Conservation (phyloP, 2,888 invertebrate genomes). For the Epirrita christyi region DNA sequence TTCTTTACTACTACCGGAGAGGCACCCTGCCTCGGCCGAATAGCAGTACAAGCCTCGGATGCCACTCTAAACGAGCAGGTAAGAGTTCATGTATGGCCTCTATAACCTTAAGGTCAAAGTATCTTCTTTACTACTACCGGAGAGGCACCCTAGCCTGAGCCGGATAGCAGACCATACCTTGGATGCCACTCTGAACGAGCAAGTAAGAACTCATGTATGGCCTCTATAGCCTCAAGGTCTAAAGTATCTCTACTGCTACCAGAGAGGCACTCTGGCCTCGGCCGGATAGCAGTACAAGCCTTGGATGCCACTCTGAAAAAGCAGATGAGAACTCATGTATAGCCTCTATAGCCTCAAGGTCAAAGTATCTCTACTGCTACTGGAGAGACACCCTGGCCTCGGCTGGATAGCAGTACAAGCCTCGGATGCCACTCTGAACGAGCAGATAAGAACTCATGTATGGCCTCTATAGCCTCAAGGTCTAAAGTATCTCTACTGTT, state of each 20-base stretch:
- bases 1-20: too few species aligned
- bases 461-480: too few species aligned
- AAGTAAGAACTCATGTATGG: conserved; percentile 43
- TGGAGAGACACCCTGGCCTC: conserved; percentile 71
- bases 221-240: too few species aligned
- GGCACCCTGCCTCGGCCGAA: too few species aligned
- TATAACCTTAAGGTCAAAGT: conserved; percentile 91
- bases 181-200: conserved; percentile 56
- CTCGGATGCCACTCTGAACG: conserved; percentile 54
- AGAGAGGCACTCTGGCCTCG: too few species aligned
- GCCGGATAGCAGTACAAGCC: too few species aligned
- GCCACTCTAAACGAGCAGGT: too few species aligned
- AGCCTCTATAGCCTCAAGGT: conserved; percentile 90
- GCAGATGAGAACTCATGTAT: too few species aligned
- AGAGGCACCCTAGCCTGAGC: conserved; percentile 68
- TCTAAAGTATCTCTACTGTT: too few species aligned
- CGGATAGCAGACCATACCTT: conserved; percentile 56
- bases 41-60: too few species aligned
- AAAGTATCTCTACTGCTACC: too few species aligned
- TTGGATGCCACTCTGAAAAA: too few species aligned
- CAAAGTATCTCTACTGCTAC: conserved; percentile 88
- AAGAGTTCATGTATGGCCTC: conserved; percentile 70
- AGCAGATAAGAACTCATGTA: conserved; percentile 47
- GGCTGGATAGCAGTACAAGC: conserved; percentile 60
- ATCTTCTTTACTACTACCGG: conserved; percentile 87